Evolutionary conservation across 2,888 invertebrate species (phyloP).

Genomic region (Metellina segmentata): DNA sequence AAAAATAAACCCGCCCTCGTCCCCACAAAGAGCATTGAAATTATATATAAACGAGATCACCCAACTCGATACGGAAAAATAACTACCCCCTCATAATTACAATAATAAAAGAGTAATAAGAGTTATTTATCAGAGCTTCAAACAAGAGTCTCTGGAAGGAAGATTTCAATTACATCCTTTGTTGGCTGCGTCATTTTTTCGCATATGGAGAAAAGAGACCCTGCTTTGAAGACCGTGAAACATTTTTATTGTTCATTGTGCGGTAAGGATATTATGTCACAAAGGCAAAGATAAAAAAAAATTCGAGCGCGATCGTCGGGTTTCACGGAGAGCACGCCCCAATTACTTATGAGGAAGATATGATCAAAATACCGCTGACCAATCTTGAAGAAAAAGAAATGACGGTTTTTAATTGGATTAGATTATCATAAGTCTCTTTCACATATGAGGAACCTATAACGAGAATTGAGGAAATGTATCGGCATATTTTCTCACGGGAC

Average conservation of each 20-base stretch:
- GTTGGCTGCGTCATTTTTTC: slow-evolving; percentile 18
- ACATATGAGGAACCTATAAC: neutral
- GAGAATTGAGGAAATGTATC: no score
- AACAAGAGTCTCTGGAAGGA: slow-evolving; percentile 38
- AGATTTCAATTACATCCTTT: slow-evolving; percentile 71
- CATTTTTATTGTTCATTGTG: slow-evolving; percentile 73
- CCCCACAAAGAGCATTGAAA: slow-evolving; percentile 39
- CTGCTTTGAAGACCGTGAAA: slow-evolving; percentile 29
- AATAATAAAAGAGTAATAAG: slow-evolving; percentile 46
- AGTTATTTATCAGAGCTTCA: slow-evolving; percentile 39
- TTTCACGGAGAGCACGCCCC: slow-evolving; percentile 57
- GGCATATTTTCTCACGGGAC: neutral
- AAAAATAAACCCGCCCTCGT: slow-evolving; percentile 13
- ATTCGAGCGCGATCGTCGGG: neutral
- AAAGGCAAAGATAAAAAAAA: slow-evolving; percentile 22
- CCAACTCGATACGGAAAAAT: neutral
- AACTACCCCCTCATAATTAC: slow-evolving; percentile 1
- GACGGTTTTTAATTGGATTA: slow-evolving; percentile 29
- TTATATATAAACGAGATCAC: slow-evolving; percentile 14
- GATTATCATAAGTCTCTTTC: neutral
- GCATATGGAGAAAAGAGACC: neutral
- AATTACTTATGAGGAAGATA: slow-evolving; percentile 49
- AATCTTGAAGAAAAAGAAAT: slow-evolving; percentile 18
- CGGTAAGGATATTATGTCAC: slow-evolving; percentile 24
- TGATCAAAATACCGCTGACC: slow-evolving; percentile 12